Evolutionary conservation across 64 coral and sea anemone species (phyloP), one percentile per base, ranked within the genome.

Genomic region (Dendrophyllia cribrosa): DNA sequence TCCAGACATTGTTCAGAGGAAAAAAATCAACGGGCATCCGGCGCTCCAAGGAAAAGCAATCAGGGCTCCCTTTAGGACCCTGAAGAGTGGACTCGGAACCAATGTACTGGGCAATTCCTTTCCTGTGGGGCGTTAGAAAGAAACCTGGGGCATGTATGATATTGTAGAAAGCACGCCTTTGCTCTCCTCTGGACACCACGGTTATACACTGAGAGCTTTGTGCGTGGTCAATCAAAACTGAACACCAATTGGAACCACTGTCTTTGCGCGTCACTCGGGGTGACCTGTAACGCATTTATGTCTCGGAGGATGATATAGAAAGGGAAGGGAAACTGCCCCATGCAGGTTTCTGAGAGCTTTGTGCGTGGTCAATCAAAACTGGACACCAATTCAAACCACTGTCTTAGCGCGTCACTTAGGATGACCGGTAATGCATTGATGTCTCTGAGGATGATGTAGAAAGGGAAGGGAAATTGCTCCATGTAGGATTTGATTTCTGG

Each of bases 191-290:
- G 78, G 34, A 7, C 16, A 11, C 48, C 10, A 2, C 47, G 45
- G 15, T 51, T 10, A 7, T 6, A 6, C 46, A n/a, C 14, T 50
- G 6, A 49, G 19, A 15, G 72, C 72, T 50, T 50, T 50, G 13
- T 23, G 34, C 17, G 58, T 56, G 53, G 56, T 66, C 69, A 77
- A 21, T 86, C 82, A 67, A 93, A 87, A 74, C 93, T 95, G 4
- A 90, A 79, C 16, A 98, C 96, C 16, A 98, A 82, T 70, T 98
- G 93, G 90, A 99, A 99, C 97, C 97, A 99, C 69, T 99, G 97
- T n/a, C 94, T 86, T 53, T 96, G 75, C 8, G 94, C 94, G 70
- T 99, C 97, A 84, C 97, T 99, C 45, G 94, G 26, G 13, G 91
- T 96, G 11, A 90, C 70, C 21, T 94, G 97, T 26, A 99, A 86